Evolutionary conservation across 2,888 invertebrate genomes (phyloP).

Genomic region (Drosophila lacicola): DNA sequence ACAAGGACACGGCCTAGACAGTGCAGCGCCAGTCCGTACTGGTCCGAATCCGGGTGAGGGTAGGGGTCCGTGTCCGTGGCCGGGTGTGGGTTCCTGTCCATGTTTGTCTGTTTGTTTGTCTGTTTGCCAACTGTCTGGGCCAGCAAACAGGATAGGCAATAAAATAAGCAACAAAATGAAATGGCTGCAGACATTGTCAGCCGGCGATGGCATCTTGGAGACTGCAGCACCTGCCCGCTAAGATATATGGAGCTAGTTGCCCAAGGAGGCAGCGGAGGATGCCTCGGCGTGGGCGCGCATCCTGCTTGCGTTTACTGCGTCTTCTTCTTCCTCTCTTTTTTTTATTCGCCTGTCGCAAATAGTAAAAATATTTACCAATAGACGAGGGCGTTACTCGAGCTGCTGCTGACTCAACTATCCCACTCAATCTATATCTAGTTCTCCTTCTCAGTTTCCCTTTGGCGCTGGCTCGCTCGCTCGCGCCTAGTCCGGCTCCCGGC

Average conservation of each 20-base stretch:
- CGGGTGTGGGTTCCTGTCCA: slow-evolving; percentile 5
- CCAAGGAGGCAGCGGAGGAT: background rate
- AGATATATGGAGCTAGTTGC: slow-evolving; percentile 48
- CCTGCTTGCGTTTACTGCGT: slow-evolving; percentile 7
- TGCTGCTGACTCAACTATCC: slow-evolving; percentile 58
- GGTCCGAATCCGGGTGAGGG: background rate
- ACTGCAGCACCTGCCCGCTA: slow-evolving; percentile 37
- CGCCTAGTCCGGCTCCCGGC: background rate
- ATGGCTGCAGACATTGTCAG: slow-evolving; percentile 70
- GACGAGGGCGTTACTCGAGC: slow-evolving; percentile 39
- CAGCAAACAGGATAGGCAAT: slow-evolving; percentile 65
- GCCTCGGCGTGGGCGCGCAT: slow-evolving; percentile 38
- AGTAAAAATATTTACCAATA: slow-evolving; percentile 75
- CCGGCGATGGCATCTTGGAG: slow-evolving; percentile 50
- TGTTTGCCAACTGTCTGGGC: slow-evolving; percentile 59
- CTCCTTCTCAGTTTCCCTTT: background rate
- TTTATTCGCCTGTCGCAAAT: slow-evolving; percentile 55
- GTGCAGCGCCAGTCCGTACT: background rate
- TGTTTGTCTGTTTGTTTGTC: slow-evolving; percentile 43
- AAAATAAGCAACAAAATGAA: slow-evolving; percentile 77
- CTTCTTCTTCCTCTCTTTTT: slow-evolving; percentile 8
- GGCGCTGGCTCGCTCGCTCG: background rate
- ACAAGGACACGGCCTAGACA: slow-evolving; percentile 54
- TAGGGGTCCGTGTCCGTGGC: background rate
- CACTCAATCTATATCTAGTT: slow-evolving; percentile 56